A percentile compares a stretch with the other conserved stretches of the same genome.
Conservation (phyloP, 1,140 invertebrate species). For the Daktulosphaira vitifoliae region DNA sequence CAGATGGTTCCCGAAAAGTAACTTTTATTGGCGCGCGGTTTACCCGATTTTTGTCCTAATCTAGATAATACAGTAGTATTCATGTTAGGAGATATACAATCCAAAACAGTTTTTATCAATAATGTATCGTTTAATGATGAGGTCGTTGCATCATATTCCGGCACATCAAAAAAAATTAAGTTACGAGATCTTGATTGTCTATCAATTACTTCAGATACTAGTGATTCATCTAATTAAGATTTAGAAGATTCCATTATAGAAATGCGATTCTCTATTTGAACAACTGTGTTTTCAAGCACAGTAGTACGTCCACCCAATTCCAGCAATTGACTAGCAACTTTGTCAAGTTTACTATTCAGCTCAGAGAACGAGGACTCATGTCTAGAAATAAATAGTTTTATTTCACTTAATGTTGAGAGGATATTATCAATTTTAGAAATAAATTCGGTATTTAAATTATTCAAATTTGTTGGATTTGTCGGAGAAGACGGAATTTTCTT, state of each 20-base stretch:
- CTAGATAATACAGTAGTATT: not conserved
- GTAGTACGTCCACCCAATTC: not conserved
- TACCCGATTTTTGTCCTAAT: not conserved
- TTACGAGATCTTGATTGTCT: not conserved
- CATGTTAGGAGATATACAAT: not conserved
- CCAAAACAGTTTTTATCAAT: not conserved
- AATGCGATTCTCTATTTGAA: not conserved
- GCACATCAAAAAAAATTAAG: conserved; percentile 1
- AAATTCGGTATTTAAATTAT: no score
- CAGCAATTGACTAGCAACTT: not conserved
- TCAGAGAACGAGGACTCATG: not conserved
- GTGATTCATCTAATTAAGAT: not conserved
- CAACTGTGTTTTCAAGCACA: not conserved
- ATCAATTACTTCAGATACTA: not conserved
- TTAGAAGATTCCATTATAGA: not conserved
- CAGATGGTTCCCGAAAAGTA: not conserved
- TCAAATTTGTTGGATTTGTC: no score
- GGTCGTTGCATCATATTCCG: not conserved
- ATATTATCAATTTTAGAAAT: no score
- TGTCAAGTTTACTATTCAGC: not conserved
- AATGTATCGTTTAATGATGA: not conserved
- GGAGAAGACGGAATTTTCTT: no score
- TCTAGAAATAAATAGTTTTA: not conserved
- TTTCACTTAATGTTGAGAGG: no score
- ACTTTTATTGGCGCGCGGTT: conserved; percentile 5